Evolutionary conservation across 2,888 invertebrate genomes (phyloP), one percentile per base, ranked within the genome.

Genomic region (Sinodicranocentrus sp.): DNA sequence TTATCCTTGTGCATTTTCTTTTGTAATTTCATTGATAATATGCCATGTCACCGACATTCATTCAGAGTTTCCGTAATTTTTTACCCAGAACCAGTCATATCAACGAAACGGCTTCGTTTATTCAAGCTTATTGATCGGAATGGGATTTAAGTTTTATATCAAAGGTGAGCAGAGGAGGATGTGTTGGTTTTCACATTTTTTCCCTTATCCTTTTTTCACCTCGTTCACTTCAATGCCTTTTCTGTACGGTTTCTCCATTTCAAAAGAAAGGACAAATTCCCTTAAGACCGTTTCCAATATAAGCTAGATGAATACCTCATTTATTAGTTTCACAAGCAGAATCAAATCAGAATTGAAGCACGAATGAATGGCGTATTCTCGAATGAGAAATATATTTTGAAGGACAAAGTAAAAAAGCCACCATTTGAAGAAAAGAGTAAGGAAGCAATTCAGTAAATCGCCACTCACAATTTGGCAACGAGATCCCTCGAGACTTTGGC

Each of bases 321-420:
- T 78, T 78, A 78, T 78, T 78, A 70, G 78, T 78, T 78, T 78
- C 78, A 61, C 68, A 68, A 78, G 78, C 61, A 70, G 70, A 78
- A 70, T 77, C 44, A 61, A 78, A 78, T 78, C 68, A 70, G 68
- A 77, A 54, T 61, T 61, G n/a, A 10, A 61, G 10, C 5, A 10
- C 3, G 33, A 10, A 33, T 10, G 59, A 59, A 21, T 8, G 2
- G 59, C 2, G 23, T 48, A 48, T n/a, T 33, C 10, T 33, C 48
- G 10, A 2, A 19, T 57, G 21, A n/a, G 21, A 48, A 61, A 10
- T 33, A 39, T 25, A 67, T 10, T 19, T 71, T 71, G 52, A 75
- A 65, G 75, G 59, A 39, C 63, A 65, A 44, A 72, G 43, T 61
- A 61, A 61, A 44, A 25, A n/a, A 54, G 52, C n/a, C 68, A 68